A percentile compares a stretch with the other conserved stretches of the same genome.
Evolutionary conservation across 2,113 vertebrate genomes (phyloP).

Genomic region (Enhydra lutris): DNA sequence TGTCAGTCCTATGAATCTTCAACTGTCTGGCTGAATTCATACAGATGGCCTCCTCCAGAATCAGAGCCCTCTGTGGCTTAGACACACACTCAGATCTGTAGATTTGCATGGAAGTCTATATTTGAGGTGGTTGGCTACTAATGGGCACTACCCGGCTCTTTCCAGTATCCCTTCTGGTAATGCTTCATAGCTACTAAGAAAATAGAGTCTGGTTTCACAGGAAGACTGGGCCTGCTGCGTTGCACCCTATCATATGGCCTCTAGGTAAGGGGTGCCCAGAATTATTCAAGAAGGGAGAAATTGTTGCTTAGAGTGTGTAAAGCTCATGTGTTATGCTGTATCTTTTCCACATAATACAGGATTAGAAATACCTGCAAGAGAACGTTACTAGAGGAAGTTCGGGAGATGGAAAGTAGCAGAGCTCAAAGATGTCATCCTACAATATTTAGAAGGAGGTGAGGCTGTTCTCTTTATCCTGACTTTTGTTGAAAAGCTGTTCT

Average conservation of each 20-base stretch:
- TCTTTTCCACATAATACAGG: not conserved
- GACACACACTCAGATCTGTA: not conserved
- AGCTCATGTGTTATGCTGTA: not conserved
- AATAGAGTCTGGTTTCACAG: not conserved
- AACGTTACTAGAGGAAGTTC: not conserved
- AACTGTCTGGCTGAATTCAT: not conserved
- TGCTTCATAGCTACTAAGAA: not conserved
- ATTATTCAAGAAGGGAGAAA: not conserved
- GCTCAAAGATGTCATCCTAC: not conserved
- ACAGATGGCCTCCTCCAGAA: not conserved
- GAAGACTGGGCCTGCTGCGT: not conserved
- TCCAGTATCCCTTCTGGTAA: not conserved
- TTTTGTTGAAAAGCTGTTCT: not conserved
- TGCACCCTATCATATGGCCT: fast-evolving
- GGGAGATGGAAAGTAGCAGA: not conserved
- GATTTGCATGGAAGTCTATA: not conserved
- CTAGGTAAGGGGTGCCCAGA: not conserved
- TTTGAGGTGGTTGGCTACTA: not conserved
- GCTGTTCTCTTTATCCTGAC: not conserved
- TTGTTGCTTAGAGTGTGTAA: not conserved
- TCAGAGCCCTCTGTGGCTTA: too few relatives aligned
- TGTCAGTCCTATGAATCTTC: not conserved
- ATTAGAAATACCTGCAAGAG: not conserved
- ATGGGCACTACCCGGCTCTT: not conserved
- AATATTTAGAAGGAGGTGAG: not conserved